A percentile compares a stretch with the other conserved stretches of the same genome.
Conservation (phyloP, 2,888 invertebrate genomes). For the Ypsolopha scabrella region DNA sequence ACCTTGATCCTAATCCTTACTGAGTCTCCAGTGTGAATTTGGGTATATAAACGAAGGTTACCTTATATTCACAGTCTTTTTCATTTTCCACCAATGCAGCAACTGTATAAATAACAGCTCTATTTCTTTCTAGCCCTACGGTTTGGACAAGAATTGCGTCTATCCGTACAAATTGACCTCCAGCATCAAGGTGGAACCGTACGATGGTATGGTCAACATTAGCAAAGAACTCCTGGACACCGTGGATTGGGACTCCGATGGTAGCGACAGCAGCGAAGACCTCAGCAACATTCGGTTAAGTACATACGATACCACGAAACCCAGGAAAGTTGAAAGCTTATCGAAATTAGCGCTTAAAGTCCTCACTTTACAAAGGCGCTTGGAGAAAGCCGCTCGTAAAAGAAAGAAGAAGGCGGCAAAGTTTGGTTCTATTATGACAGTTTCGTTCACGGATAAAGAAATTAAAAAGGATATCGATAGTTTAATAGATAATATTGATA, state of each 20-base stretch:
- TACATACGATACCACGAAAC: slow-evolving; percentile 10
- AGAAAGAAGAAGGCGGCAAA: slow-evolving; percentile 19
- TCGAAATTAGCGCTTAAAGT: slow-evolving; percentile 31
- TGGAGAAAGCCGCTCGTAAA: slow-evolving; percentile 38
- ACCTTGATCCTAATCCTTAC: too few relatives aligned
- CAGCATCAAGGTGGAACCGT: slow-evolving; percentile 25
- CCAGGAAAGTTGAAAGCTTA: slow-evolving; percentile 19
- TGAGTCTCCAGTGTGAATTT: too few relatives aligned
- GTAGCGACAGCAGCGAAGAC: slow-evolving; percentile 14
- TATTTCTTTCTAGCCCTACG: slow-evolving; percentile 33
- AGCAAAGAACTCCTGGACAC: slow-evolving; percentile 27
- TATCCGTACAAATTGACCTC: slow-evolving; percentile 35
- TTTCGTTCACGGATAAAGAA: slow-evolving; percentile 16
- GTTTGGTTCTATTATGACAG: slow-evolving; percentile 16
- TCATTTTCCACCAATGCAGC: neutral
- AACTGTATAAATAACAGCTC: neutral
- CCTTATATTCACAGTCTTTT: too few relatives aligned
- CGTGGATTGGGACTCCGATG: slow-evolving; percentile 41
- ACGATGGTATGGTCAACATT: slow-evolving; percentile 37
- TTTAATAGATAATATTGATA: slow-evolving; percentile 27
- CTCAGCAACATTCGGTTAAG: neutral
- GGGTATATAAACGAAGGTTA: too few relatives aligned
- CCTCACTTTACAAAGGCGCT: slow-evolving; percentile 32
- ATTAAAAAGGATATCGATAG: slow-evolving; percentile 22
- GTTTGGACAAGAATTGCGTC: slow-evolving; percentile 27